These are phyloP conservation scores for Clarias gariepinus DNA, from an alignment of 2,113 vertebrate genomes.

Conservation along the genomic window DNA sequence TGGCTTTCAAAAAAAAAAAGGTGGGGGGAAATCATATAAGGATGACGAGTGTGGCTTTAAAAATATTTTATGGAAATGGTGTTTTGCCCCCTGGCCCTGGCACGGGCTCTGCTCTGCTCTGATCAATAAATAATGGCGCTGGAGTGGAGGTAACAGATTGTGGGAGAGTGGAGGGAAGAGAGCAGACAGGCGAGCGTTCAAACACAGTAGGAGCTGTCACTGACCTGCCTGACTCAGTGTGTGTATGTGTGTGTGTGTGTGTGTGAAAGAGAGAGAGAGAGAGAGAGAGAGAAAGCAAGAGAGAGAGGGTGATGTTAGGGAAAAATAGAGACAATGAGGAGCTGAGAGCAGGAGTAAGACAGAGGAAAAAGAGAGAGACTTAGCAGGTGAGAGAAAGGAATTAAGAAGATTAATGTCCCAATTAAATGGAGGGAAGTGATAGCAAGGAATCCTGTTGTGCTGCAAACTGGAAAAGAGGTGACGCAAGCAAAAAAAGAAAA, in stretches of 20 bases:
- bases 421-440: constrained; percentile 41
- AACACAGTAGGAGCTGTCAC: constrained; percentile 60
- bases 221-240: constrained; percentile 36
- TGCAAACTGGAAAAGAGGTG: constrained; percentile 34
- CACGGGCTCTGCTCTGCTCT: constrained; percentile 43
- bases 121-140: constrained; percentile 75
- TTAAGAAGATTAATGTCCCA: constrained; percentile 47
- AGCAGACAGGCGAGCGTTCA: constrained; percentile 57
- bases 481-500: constrained; percentile 26
- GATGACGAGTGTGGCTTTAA: constrained; percentile 61
- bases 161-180: constrained; percentile 46
- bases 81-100: constrained; percentile 43
- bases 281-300: constrained; percentile 17
- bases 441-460: constrained; percentile 42
- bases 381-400: constrained; percentile 27
- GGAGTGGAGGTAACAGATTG: constrained; percentile 69
- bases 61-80: constrained; percentile 72
- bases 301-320: not conserved
- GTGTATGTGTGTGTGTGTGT: not conserved
- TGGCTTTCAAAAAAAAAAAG: constrained; percentile 54
- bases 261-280: not conserved
- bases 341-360: not conserved
- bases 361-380: constrained; percentile 22
- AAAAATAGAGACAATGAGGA: constrained; percentile 23
- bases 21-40: constrained; percentile 19